Evolutionary conservation across 2,113 vertebrate species (phyloP).

Genomic region (Polypterus bichir): DNA sequence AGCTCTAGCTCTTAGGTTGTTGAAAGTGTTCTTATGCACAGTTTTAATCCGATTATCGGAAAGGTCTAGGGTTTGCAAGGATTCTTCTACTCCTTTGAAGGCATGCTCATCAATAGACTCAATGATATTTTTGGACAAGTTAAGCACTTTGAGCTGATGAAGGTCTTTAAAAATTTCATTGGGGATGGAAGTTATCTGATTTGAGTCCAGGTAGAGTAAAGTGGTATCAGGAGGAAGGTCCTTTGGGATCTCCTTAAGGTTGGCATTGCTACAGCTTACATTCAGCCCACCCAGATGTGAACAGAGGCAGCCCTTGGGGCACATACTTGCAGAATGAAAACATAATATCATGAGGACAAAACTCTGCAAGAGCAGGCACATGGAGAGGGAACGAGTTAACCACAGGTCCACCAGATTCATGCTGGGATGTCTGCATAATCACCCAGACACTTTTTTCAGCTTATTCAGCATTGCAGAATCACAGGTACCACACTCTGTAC

Average conservation of each 20-base stretch:
- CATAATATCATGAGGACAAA: slow-evolving; percentile 96
- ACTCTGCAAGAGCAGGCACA: slow-evolving; percentile 94
- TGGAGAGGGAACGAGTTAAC: slow-evolving; percentile 92
- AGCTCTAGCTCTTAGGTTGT: slow-evolving; percentile 78
- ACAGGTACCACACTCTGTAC: slow-evolving; percentile 13
- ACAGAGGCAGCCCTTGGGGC: slow-evolving; percentile 90
- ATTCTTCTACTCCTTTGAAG: slow-evolving; percentile 81
- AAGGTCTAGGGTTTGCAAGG: slow-evolving; percentile 85
- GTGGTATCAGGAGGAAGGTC: slow-evolving; percentile 84
- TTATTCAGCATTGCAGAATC: slow-evolving; percentile 37
- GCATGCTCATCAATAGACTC: slow-evolving; percentile 86
- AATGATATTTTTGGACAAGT: slow-evolving; percentile 91
- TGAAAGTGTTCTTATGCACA: slow-evolving; percentile 89
- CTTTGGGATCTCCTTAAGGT: slow-evolving; percentile 89
- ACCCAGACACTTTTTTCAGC: slow-evolving; percentile 54
- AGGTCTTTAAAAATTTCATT: slow-evolving; percentile 89
- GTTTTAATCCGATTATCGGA: slow-evolving; percentile 90
- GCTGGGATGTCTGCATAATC: slow-evolving; percentile 83
- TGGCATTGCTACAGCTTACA: slow-evolving; percentile 87
- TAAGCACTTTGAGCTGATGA: slow-evolving; percentile 77
- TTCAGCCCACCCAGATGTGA: slow-evolving; percentile 78
- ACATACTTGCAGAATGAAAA: slow-evolving; percentile 96
- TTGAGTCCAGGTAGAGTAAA: slow-evolving; percentile 83
- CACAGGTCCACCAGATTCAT: slow-evolving; percentile 98
- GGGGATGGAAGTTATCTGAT: slow-evolving; percentile 88